Evolutionary conservation across 2,113 vertebrate genomes (phyloP).

Genomic region (Puntigrus tetrazona): DNA sequence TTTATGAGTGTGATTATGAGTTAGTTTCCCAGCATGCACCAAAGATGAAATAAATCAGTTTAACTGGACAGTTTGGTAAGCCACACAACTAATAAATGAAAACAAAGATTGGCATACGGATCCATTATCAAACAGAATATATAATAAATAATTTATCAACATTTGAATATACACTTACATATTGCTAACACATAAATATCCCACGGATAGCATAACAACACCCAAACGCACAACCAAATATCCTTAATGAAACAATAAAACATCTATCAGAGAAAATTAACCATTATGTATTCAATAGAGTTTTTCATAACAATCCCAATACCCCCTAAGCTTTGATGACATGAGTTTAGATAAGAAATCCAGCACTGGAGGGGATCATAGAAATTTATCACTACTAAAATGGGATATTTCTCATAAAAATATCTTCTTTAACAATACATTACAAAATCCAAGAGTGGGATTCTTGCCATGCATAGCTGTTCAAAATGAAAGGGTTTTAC

Average conservation of each 20-base stretch:
- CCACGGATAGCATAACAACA: background rate
- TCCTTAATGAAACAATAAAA: background rate
- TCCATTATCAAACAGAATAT: background rate
- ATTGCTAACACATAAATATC: background rate
- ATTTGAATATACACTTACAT: background rate
- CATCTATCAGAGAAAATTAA: background rate
- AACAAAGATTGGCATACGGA: background rate
- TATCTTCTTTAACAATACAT: conserved; percentile 21
- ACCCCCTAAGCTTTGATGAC: background rate
- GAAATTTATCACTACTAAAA: background rate
- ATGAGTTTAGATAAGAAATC: background rate
- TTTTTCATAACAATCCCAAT: background rate
- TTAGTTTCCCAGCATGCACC: background rate
- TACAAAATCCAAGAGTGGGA: background rate
- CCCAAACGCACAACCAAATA: background rate
- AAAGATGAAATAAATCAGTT: background rate
- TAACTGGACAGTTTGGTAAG: too few relatives aligned
- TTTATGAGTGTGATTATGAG: background rate
- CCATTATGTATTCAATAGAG: background rate
- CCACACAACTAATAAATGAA: too few relatives aligned
- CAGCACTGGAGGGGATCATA: background rate
- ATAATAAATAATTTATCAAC: background rate
- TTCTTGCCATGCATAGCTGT: conserved; percentile 8
- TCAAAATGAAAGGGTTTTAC: background rate
- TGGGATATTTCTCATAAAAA: background rate